Evolutionary conservation across 2,888 invertebrate genomes (phyloP), one percentile per base, ranked within the genome.

Genomic region (Leptogaster cylindrica): DNA sequence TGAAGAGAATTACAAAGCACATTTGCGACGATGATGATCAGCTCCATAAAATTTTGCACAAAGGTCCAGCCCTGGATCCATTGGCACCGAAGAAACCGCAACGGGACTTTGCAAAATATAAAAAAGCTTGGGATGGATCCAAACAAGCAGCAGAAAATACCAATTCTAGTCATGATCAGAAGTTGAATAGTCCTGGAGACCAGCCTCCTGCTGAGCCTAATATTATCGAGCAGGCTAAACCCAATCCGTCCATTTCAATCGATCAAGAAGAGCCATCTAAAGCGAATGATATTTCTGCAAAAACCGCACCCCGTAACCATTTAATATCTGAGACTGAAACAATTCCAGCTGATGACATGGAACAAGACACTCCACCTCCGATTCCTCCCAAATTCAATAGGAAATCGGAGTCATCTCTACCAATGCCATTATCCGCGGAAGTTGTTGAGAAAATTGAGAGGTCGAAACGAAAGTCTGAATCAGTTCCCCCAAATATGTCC

Each of bases 21-120:
- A 65, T 71, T 14, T 71, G 71, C 46, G 71, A 71, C 28, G 71
- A 72, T 65, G 71, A 71, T 6, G 68, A 69, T 2, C 27, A 50
- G 5, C 23, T 70, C 2, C 63, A 52, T 27, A 41, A 68, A n/a
- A 33, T 61, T 4, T 6, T 50, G 0, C 68, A 70, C 27, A 18
- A 14, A 8, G 5, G 27, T 10, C 33, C 39, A 51, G 10, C 64
- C 52, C 33, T 41, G 55, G 70, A 70, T 65, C 44, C 61, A 25
- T 39, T 31, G 61, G 70, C 71, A 23, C 73, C 73, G n/a, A 69
- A 70, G 39, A 73, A 73, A 70, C 73, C 73, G 6, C 69, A 70
- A 41, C 65, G 73, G n/a, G 73, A 73, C 48, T 73, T 73, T 41
- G 55, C 66, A 16, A 71, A 71, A 52, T 73, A 72, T 64, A 66